Evolutionary conservation across 2,113 vertebrate species (phyloP).

Genomic region (Takifugu flavidus): DNA sequence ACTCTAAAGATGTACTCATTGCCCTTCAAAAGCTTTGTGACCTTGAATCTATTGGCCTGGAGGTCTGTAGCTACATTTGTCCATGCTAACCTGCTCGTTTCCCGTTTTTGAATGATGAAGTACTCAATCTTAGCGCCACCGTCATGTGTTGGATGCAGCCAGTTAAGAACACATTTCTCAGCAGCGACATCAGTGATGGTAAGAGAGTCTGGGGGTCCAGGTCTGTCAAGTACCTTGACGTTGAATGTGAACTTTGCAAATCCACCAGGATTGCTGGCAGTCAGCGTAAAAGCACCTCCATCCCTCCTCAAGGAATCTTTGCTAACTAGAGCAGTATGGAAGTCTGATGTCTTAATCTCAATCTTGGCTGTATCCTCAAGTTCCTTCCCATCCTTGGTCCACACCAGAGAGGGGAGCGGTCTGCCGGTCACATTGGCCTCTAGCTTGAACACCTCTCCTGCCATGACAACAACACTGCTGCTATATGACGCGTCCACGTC

Average conservation of each 20-base stretch:
- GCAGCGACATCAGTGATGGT: conserved; percentile 84
- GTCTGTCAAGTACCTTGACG: conserved; percentile 95
- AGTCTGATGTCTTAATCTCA: conserved; percentile 91
- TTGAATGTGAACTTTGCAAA: conserved; percentile 94
- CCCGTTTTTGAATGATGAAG: conserved; percentile 93
- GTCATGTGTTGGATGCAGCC: conserved; percentile 92
- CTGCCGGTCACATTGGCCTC: conserved; percentile 89
- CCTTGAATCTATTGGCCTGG: conserved; percentile 90
- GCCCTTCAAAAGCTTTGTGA: conserved; percentile 93
- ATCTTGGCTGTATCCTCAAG: conserved; percentile 88
- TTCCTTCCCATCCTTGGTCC: conserved; percentile 95
- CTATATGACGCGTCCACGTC: conserved; percentile 87
- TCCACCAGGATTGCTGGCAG: conserved; percentile 94
- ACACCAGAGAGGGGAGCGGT: conserved; percentile 87
- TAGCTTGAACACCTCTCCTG: conserved; percentile 90
- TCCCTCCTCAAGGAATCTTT: conserved; percentile 92
- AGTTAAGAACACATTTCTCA: conserved; percentile 94
- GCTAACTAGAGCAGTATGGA: conserved; percentile 84
- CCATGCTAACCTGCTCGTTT: conserved; percentile 97
- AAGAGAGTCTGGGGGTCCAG: conserved; percentile 92
- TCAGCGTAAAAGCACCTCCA: conserved; percentile 86
- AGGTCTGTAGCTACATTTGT: conserved; percentile 92
- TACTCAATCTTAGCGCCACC: conserved; percentile 95
- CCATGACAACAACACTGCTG: conserved; percentile 86
- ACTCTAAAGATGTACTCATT: conserved; percentile 98